These are phyloP conservation scores for Eupithecia tripunctaria DNA, from an alignment of 2,888 invertebrate genomes.

Conservation along the genomic window DNA sequence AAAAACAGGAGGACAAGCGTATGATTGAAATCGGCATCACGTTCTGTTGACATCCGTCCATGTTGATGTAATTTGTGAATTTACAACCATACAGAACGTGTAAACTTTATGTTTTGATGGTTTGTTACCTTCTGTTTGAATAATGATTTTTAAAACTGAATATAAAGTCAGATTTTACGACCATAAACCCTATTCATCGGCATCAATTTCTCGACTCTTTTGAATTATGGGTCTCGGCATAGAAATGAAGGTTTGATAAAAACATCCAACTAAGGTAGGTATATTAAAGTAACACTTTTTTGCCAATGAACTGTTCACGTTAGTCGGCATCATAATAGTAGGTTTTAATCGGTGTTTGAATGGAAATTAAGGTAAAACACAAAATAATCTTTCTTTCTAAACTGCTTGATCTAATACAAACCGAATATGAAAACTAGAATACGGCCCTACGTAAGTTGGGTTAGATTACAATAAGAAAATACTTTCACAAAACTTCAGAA, in stretches of 20 bases:
- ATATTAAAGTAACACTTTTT: too few relatives aligned
- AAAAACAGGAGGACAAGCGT: constrained; percentile 53
- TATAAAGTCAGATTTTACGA: too few relatives aligned
- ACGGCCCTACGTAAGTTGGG: not conserved
- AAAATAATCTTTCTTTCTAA: not conserved
- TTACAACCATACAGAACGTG: constrained; percentile 41
- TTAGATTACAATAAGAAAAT: not conserved
- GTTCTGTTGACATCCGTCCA: constrained; percentile 65
- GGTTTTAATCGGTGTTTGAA: not conserved
- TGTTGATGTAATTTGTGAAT: constrained; percentile 58
- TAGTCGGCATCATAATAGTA: not conserved
- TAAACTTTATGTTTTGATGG: not conserved
- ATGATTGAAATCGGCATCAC: constrained; percentile 70
- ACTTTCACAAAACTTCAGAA: constrained; percentile 8
- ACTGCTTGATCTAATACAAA: not conserved
- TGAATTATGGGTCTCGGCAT: too few relatives aligned
- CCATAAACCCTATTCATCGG: too few relatives aligned
- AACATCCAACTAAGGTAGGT: too few relatives aligned
- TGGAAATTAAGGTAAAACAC: not conserved
- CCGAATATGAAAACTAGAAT: too few relatives aligned
- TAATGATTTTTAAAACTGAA: too few relatives aligned
- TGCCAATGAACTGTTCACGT: too few relatives aligned
- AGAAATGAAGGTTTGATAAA: too few relatives aligned
- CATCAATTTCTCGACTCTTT: too few relatives aligned
- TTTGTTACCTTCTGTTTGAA: not conserved